These are phyloP conservation scores for Tragopan temminckii DNA, from an alignment of 2,797 vertebrate species.

Conservation along the genomic window DNA sequence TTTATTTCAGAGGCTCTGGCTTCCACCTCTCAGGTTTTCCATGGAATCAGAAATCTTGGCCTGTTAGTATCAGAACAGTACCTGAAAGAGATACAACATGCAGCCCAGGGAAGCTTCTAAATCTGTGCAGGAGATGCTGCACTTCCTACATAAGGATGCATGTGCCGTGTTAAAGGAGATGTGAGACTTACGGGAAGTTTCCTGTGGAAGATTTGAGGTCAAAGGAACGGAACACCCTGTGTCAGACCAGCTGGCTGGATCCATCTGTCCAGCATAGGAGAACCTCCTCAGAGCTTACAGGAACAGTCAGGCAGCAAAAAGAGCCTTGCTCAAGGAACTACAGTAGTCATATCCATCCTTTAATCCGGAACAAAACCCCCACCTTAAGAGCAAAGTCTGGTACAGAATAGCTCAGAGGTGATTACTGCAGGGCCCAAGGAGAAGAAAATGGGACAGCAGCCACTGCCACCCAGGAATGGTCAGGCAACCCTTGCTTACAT, in stretches of 20 bases:
- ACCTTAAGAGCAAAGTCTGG: rapidly evolving
- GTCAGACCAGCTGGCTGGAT: neutral
- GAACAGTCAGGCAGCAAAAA: neutral
- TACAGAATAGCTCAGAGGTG: neutral
- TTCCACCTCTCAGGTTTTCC: slow-evolving; percentile 41
- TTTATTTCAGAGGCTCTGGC: slow-evolving; percentile 27
- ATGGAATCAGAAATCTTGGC: slow-evolving; percentile 32
- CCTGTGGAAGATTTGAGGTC: slow-evolving; percentile 18
- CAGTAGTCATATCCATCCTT: neutral
- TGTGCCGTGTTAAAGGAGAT: slow-evolving; percentile 8
- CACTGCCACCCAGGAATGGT: neutral
- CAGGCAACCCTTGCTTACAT: neutral
- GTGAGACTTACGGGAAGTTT: neutral
- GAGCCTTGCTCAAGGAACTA: neutral
- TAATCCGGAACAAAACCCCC: neutral
- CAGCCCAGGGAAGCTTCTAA: slow-evolving; percentile 26
- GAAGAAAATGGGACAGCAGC: neutral
- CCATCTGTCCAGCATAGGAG: neutral
- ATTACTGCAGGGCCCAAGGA: neutral
- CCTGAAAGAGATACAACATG: neutral
- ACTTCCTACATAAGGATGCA: slow-evolving; percentile 40
- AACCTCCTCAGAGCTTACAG: neutral
- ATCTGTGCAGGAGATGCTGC: neutral
- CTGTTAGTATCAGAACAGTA: slow-evolving; percentile 27
- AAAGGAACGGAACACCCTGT: slow-evolving; percentile 5